Evolutionary conservation across 1,140 invertebrate species (phyloP), one percentile per base, ranked within the genome.

Genomic region (Wasmannia auropunctata): DNA sequence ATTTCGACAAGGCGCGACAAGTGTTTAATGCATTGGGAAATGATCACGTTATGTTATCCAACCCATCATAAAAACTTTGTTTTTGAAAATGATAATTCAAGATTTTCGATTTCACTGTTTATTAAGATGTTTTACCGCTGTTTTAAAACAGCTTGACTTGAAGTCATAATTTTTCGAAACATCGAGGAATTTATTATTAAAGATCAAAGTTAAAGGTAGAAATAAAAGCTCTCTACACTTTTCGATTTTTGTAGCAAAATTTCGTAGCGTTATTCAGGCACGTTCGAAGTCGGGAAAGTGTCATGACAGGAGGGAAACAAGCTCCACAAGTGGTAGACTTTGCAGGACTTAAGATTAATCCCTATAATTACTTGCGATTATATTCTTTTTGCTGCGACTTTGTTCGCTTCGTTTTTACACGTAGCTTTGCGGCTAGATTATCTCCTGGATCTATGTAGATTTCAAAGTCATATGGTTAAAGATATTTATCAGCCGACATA

Each of bases 311-410:
- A 84, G 72, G 87, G 79, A 72, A 86, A 86, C 85, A 84, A 88
- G 88, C 93, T 95, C 94, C 86, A 95, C 94, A 95, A 95, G 94
- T 95, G 94, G 94, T 92, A 93, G 94, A 94, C 94, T 95, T 95
- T 95, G 94, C 92, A 92, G 92, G 94, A 93, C 92, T 95, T 95
- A 94, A 94, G 92, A 95, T 94, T 95, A 95, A 95, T 95, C 93
- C 94, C 91, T 92, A 93, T 94, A 95, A 95, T 95, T 95, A 95
- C 92, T 87, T 10, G 28, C 91, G 80, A 90, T 90, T 74, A 84
- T 88, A 85, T 92, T 92, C 88, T n/a, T 87, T 88, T 85, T 70
- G 31, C 43, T 60, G 28, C 79, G 86, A 87, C 86, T 51, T 3
- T 7, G 43, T 65, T 60, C 56, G 28, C 58, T 80, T 62, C 75